A percentile compares a stretch with the other conserved stretches of the same genome.
These are phyloP conservation scores for Apamea monoglypha DNA, from an alignment of 2,888 invertebrate genomes.

Conservation along the genomic window DNA sequence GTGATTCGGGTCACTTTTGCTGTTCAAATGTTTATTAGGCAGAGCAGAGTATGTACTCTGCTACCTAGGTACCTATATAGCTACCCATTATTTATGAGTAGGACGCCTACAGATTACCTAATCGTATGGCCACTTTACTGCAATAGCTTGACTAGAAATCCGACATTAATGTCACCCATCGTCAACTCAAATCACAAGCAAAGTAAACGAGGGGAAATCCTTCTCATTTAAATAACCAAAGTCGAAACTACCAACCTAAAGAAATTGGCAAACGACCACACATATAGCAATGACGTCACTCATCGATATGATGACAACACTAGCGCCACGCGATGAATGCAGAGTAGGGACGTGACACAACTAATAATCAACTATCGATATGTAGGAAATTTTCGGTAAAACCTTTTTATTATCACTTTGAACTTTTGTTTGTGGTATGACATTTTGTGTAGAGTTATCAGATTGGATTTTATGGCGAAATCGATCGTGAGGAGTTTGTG, in stretches of 20 bases:
- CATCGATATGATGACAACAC: slow-evolving; percentile 70
- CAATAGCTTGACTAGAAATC: background rate
- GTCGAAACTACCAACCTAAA: slow-evolving; percentile 33
- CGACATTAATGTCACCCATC: background rate
- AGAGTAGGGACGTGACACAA: slow-evolving; percentile 72
- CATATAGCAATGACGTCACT: slow-evolving; percentile 76
- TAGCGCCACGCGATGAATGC: slow-evolving; percentile 66
- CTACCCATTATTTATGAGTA: background rate
- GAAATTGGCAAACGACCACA: slow-evolving; percentile 73
- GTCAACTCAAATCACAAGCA: background rate
- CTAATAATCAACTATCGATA: slow-evolving; percentile 63
- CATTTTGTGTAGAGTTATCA: slow-evolving; percentile 61
- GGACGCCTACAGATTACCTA: background rate
- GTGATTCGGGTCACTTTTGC: background rate
- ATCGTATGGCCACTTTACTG: background rate
- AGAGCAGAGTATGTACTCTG: background rate
- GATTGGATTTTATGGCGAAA: slow-evolving; percentile 67
- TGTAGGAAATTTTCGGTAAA: slow-evolving; percentile 64
- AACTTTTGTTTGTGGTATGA: slow-evolving; percentile 62
- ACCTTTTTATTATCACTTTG: slow-evolving; percentile 61
- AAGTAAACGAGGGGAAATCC: slow-evolving; percentile 35
- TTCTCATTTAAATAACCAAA: slow-evolving; percentile 55
- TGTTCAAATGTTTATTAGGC: background rate
- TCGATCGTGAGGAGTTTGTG: slow-evolving; percentile 60
- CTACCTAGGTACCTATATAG: no score